Evolutionary conservation across 2,797 vertebrate genomes (phyloP), one percentile per base, ranked within the genome.

Genomic region (Picus viridis): DNA sequence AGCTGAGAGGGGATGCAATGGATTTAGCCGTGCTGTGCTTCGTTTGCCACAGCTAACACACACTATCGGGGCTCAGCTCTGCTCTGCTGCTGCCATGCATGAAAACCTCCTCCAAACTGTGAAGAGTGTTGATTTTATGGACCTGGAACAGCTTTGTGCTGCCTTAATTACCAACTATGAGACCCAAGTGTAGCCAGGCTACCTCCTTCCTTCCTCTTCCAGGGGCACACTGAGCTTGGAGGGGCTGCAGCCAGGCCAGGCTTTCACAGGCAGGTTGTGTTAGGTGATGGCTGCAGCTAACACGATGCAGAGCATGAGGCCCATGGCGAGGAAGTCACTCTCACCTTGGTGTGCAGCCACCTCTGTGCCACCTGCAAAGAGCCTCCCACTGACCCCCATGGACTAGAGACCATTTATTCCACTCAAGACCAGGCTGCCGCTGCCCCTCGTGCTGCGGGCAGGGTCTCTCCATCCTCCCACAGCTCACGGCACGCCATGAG

Each of bases 21-120:
- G 95, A 77, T 96, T 93, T 70, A 89, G 90, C 73, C 83, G 81
- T 7, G 88, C 41, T 86, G 67, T 69, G 79, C 96, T 90, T 93
- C 90, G 94, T 96, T 96, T 95, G 75, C 93, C 76, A 9, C 4
- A 45, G 88, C 83, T 95, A 95, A 94, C 62, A 59, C 85, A 78
- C 58, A 91, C 69, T 86, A 83, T 92, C 93, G 83, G 91, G 88
- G 73, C 82, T 81, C 54, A 82, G 94, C 92, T 96, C 73, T 83
- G 80, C 71, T 64, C 85, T 2, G 2, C 76, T 14, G 87, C 87
- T 91, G 69, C 92, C 95, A 88, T 68, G 92, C 95, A 76, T 75
- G 85, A 93, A 73, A 68, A 91, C 84, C 93, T 96, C 96, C 90
- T 91, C 89, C 80, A 64, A 93, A 89, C 64, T 39, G 68, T 57